Percentiles rank a stretch among this genome's conserved stretches.
These are phyloP conservation scores for Drosophila insularis DNA, from an alignment of 1,140 invertebrate genomes.

Conservation along the genomic window DNA sequence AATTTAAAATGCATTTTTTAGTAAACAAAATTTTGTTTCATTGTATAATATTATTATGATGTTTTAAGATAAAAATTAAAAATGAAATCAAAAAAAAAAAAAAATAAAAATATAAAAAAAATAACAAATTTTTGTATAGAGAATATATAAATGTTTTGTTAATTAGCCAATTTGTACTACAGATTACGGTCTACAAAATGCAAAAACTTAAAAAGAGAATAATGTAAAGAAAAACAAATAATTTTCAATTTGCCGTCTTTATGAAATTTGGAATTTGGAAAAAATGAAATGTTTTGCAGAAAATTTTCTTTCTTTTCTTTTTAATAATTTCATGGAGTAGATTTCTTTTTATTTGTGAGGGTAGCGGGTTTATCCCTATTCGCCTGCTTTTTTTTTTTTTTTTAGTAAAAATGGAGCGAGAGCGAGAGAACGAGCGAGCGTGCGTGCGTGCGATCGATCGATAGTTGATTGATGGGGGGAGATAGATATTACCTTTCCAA, in stretches of 20 bases:
- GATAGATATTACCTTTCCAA: constrained; percentile 72
- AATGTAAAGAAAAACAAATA: neutral
- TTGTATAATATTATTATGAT: constrained; percentile 35
- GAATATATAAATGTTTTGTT: constrained; percentile 35
- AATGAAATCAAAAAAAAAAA: constrained; percentile 21
- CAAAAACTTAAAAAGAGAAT: constrained; percentile 52
- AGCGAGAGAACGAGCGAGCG: constrained; percentile 22
- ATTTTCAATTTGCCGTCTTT: constrained; percentile 18
- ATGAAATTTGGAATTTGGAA: constrained; percentile 46
- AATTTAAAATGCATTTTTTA: constrained; percentile 54
- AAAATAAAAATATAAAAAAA: constrained; percentile 25
- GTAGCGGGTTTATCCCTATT: constrained; percentile 76
- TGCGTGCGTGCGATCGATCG: constrained; percentile 38
- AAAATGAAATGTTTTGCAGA: constrained; percentile 30
- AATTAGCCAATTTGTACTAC: constrained; percentile 75
- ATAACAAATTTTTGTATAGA: constrained; percentile 10
- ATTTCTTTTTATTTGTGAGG: neutral
- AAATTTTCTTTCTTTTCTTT: constrained; percentile 10
- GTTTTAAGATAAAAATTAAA: neutral
- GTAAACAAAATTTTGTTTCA: constrained; percentile 47
- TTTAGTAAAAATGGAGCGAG: constrained; percentile 39
- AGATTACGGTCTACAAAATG: constrained; percentile 61
- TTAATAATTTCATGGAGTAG: constrained; percentile 3
- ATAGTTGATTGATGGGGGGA: constrained; percentile 28
- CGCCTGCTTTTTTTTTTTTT: constrained; percentile 51